These are phyloP conservation scores for Pseudomyrmex sp. DNA, from an alignment of 1,140 invertebrate species.

Conservation along the genomic window DNA sequence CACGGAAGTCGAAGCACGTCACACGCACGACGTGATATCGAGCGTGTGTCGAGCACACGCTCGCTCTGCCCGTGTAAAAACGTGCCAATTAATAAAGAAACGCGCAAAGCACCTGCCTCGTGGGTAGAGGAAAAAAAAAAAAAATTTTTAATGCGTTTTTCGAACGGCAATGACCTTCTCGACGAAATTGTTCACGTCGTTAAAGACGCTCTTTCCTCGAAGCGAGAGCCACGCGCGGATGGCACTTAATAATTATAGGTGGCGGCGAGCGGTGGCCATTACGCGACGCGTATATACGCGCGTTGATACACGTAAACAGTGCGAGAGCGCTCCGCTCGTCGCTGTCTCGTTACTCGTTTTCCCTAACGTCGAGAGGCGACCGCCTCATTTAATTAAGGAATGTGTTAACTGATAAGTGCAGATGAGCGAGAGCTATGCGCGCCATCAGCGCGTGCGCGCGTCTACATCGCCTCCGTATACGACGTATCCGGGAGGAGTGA, in stretches of 20 bases:
- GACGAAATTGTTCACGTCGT: conserved; percentile 4
- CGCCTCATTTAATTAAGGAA: conserved; percentile 57
- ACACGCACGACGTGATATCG: not conserved
- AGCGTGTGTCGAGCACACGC: not conserved
- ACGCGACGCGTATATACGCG: not conserved
- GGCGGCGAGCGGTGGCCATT: conserved; percentile 6
- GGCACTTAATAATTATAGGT: conserved; percentile 48
- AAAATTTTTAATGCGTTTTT: not conserved
- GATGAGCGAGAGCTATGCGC: conserved; percentile 37
- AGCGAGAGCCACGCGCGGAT: conserved; percentile 15
- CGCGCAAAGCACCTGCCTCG: not conserved
- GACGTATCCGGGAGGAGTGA: conserved; percentile 1
- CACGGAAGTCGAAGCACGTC: not conserved
- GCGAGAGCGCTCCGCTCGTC: conserved; percentile 13
- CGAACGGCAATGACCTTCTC: not conserved
- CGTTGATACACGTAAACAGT: not conserved
- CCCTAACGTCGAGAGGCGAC: conserved; percentile 51
- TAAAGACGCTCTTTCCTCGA: not conserved
- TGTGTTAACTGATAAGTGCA: conserved; percentile 61
- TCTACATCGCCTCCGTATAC: conserved; percentile 26
- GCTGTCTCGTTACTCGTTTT: conserved; percentile 54
- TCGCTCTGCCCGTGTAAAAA: not conserved
- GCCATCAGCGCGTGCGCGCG: conserved; percentile 38
- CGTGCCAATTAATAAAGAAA: not conserved
- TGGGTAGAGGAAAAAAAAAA: not conserved